Base-by-base conservation (phyloP, 2,113 vertebrate species). In the Oncorhynchus nerka region DNA sequence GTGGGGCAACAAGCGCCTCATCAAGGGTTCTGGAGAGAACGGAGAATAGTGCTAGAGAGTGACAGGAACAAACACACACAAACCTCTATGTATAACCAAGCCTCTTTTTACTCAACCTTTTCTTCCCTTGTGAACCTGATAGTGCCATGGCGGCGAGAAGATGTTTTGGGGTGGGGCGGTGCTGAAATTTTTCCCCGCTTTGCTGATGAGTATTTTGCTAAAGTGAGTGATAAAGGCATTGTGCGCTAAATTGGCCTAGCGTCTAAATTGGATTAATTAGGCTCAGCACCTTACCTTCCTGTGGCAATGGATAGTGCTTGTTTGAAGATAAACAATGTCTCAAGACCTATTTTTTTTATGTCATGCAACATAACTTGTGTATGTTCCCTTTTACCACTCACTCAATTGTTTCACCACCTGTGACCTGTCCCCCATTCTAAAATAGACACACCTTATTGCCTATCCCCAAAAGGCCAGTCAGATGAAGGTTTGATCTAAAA, bases 1-100 rank as follows among this genome's bases (percentile, higher is more conserved):
- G 24, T 32, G 68, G 24, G 98, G 98, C 83, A 96, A 97, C 91
- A 99, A 98, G 89, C 94, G 96, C 68, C 92, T 99, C 77, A 98
- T 99, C 90, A 97, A 94, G 74, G 96, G 95, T 22, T 93, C 93
- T 0, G 97, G 95, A 0, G 97, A 98, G 88, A 98, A 97, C 0
- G 94, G 96, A 9, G 97, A 98, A 5, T 96, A 99, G 83, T 95
- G 93, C 91, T 99, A 98, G 86, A 89, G 26, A 15, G 49, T 22
- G 20, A 85, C 77, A 22, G 9, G 39, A 49, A 59, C 45, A 39
- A 59, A 66, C 16, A 65, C 45, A 30, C 15, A 13, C 30, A 49
- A 15, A 51, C 51, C 59, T 16, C 32, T 5, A 57, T 45, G 15
- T 16, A 71, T 68, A 70, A 39, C 34, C 34, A 77, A 70, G 4